A percentile compares a stretch with the other conserved stretches of the same genome.
Conservation (phyloP, 2,888 invertebrate species). For the Noctua janthina region DNA sequence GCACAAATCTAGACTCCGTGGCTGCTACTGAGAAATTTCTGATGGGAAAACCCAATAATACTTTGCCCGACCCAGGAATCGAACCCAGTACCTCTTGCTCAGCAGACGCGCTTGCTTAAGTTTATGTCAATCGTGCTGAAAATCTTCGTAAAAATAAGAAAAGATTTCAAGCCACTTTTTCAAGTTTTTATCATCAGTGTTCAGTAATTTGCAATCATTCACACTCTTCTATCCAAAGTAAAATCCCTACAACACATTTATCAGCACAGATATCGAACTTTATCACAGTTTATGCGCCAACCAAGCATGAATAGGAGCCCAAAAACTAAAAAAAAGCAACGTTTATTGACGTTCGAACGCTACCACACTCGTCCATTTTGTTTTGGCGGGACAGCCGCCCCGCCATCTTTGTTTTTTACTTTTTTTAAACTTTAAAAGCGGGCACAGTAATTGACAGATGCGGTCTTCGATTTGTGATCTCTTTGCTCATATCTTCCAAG, state of each 20-base stretch:
- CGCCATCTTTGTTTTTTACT: conserved; percentile 64
- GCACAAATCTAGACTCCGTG: no score
- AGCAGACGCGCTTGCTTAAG: no score
- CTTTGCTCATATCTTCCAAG: conserved; percentile 70
- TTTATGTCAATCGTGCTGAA: neutral
- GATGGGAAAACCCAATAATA: no score
- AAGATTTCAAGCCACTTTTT: neutral
- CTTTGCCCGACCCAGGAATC: no score
- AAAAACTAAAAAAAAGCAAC: conserved; percentile 35
- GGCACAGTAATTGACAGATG: conserved; percentile 77
- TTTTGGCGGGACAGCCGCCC: conserved; percentile 64
- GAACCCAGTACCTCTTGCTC: no score
- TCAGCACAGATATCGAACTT: conserved; percentile 25
- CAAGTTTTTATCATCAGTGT: neutral
- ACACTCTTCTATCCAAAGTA: neutral
- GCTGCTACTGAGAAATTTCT: no score
- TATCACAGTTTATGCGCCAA: conserved; percentile 40
- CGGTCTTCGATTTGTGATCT: conserved; percentile 74
- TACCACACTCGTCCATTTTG: conserved; percentile 66
- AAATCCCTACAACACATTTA: conserved; percentile 27
- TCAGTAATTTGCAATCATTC: neutral
- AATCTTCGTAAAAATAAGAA: neutral
- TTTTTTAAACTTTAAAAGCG: conserved; percentile 67
- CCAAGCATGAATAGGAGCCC: conserved; percentile 52
- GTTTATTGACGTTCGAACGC: conserved; percentile 66